Evolutionary conservation across 2,888 invertebrate genomes (phyloP).

Genomic region (Caenorhabditis sulstoni): DNA sequence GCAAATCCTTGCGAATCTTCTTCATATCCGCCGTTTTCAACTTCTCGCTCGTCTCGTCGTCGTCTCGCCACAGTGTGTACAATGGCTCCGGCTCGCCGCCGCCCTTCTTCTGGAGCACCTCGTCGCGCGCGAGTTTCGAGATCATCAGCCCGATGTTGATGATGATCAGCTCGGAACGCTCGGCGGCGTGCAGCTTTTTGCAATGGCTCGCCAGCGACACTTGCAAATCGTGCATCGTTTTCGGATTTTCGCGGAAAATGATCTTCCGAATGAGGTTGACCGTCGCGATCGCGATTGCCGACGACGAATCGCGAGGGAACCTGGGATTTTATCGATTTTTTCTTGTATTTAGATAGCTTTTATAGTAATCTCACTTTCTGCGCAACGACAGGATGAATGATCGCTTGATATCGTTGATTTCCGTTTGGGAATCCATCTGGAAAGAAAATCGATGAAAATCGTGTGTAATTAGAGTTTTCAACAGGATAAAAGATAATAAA

Average conservation of each 20-base stretch:
- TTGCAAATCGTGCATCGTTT: constrained; percentile 58
- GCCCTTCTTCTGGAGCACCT: constrained; percentile 61
- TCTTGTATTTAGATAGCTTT: not conserved
- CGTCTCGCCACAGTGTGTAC: constrained; percentile 68
- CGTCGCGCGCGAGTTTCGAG: constrained; percentile 71
- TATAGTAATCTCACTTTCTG: constrained; percentile 42
- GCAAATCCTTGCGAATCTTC: constrained; percentile 65
- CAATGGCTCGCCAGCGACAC: constrained; percentile 60
- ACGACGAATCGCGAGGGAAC: constrained; percentile 54
- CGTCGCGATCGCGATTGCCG: constrained; percentile 47
- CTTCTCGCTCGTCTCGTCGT: constrained; percentile 41
- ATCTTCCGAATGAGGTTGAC: constrained; percentile 62
- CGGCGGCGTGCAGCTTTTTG: constrained; percentile 49
- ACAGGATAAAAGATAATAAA: too few relatives aligned
- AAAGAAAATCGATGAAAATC: constrained; percentile 15
- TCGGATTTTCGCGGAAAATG: constrained; percentile 62
- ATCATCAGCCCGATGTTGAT: constrained; percentile 70
- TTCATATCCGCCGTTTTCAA: constrained; percentile 60
- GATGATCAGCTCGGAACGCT: constrained; percentile 63
- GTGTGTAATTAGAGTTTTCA: not conserved
- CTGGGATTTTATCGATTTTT: constrained; percentile 27
- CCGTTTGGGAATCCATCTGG: constrained; percentile 34
- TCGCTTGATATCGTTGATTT: constrained; percentile 41
- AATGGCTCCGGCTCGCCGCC: constrained; percentile 67
- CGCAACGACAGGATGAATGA: constrained; percentile 32